Base-by-base conservation (phyloP, 2,888 invertebrate species). In the Andrena bucephala region DNA sequence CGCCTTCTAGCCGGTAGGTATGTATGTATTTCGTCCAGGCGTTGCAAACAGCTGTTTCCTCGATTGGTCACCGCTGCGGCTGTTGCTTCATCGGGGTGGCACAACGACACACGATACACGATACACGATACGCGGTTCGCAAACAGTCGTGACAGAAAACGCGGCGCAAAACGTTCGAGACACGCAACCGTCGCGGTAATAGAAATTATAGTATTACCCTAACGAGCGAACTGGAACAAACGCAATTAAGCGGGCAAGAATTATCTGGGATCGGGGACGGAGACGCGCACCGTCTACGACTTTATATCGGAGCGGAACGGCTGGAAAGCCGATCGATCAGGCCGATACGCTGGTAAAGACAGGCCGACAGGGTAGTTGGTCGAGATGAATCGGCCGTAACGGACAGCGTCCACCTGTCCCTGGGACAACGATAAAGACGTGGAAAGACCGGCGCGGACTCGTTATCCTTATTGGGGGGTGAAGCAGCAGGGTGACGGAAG, bases 391-490 rank as follows among this genome's bases (percentile, higher is more conserved):
- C 78, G 70, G 70, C 29, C 74, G 72, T 79, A 79, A 83, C 60
- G 33, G 71, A 72, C 65, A 24, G 5, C 50, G 69, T 81, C 75
- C 77, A 84, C 84, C 84, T 85, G 84, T 72, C 75, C 70, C 31
- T 36, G 36, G 74, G 50, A 70, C 69, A 70, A 75, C 76, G 80
- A 87, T 81, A 85, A 87, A 85, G 84, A 85, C 81, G 71, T 69
- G 84, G 74, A 84, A 86, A 86, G 76, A 72, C 13, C 72, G 57
- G 36, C 69, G 82, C 60, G 72, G 82, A 84, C 91, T 92, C 89
- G 90, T 92, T 92, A 92, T 91, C 90, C 90, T 91, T 89, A 90
- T 91, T 89, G 89, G 88, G 81, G 81, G 80, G 10, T 65, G 81
- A 72, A 73, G 54, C 71, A 48, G 13, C 77, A 80, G 80, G 79